phyloP scores from a whole-genome alignment of 2,113 vertebrate species.

The Zosterops pallidus region DNA sequence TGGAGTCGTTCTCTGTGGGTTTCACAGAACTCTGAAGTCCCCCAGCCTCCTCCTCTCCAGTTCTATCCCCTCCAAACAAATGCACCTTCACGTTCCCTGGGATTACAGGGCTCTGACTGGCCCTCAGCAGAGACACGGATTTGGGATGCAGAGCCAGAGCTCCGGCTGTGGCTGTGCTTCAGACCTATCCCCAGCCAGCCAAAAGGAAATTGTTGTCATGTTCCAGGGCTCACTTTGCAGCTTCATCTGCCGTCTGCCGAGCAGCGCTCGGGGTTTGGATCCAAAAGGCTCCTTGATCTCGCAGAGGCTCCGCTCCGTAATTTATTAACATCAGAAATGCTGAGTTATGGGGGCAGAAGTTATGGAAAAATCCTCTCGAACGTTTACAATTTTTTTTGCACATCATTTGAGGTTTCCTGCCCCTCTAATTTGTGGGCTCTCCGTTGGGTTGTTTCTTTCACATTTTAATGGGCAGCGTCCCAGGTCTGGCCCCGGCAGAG shows the following conservation, averaged over 20 bases:
- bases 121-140: background rate
- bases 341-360: constrained; percentile 50
- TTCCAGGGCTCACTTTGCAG: constrained; percentile 50
- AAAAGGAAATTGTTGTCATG: constrained; percentile 59
- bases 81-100: accelerated
- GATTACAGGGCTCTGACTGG: background rate
- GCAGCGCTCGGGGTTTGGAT: background rate
- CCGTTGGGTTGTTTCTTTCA: constrained; percentile 40
- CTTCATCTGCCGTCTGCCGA: constrained; percentile 36
- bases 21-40: background rate
- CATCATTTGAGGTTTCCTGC: constrained; percentile 74
- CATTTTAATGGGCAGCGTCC: constrained; percentile 33
- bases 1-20: accelerated
- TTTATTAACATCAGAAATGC: constrained; percentile 59
- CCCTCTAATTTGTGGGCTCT: constrained; percentile 55
- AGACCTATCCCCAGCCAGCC: constrained; percentile 16
- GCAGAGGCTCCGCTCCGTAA: constrained; percentile 4
- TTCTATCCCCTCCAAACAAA: background rate
- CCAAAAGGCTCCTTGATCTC: constrained; percentile 54
- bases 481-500: background rate
- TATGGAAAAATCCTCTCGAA: constrained; percentile 49
- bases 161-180: background rate
- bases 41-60: background rate
- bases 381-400: constrained; percentile 63
- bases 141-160: background rate